Evolutionary conservation across 2,797 vertebrate species (phyloP).

Genomic region (Alcedo quadribrachys): DNA sequence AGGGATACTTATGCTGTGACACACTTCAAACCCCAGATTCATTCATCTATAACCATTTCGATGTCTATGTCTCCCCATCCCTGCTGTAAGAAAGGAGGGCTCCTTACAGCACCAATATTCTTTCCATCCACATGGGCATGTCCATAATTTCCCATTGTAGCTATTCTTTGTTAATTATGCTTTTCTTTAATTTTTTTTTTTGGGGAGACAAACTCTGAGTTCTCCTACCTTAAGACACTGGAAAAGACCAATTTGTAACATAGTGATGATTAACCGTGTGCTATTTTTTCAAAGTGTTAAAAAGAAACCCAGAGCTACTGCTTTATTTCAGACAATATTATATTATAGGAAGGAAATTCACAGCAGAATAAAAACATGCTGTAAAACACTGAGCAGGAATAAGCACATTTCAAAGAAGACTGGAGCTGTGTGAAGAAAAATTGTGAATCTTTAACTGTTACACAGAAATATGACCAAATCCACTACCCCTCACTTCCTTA

Average conservation of each 20-base stretch:
- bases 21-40: background rate
- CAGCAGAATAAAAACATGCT: background rate
- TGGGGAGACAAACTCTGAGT: background rate
- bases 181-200: background rate
- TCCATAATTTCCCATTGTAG: background rate
- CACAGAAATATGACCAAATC: background rate
- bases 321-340: background rate
- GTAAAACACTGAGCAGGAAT: background rate
- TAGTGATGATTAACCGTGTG: background rate
- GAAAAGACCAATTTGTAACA: background rate
- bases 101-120: background rate
- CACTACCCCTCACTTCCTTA: background rate
- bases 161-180: background rate
- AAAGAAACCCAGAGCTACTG: background rate
- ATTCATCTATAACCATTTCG: background rate
- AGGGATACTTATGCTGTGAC: background rate
- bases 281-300: background rate
- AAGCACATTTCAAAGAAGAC: constrained; percentile 5
- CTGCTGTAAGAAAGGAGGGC: background rate
- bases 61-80: background rate
- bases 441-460: constrained; percentile 8
- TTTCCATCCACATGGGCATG: background rate
- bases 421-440: background rate
- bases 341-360: background rate
- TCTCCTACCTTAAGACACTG: background rate